phyloP scores from a whole-genome alignment of 2,888 invertebrate species.

The Amiota communis region DNA sequence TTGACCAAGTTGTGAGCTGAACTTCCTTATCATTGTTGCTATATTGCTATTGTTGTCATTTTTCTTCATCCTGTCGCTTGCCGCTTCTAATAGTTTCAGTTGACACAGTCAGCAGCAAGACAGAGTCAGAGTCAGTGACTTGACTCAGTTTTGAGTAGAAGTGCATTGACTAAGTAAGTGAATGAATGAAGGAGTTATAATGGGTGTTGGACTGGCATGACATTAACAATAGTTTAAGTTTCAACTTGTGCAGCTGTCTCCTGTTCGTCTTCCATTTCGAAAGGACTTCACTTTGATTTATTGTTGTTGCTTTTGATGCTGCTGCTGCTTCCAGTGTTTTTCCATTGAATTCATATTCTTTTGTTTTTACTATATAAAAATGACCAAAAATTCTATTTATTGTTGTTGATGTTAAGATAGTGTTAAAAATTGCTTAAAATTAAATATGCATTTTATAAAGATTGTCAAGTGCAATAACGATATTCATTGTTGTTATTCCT shows the following conservation, averaged over 20 bases:
- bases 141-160: background rate
- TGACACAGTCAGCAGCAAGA: background rate
- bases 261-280: constrained; percentile 11
- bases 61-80: background rate
- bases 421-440: constrained; percentile 16
- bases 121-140: constrained; percentile 10
- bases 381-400: constrained; percentile 5
- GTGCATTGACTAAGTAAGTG: background rate
- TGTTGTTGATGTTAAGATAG: constrained; percentile 6
- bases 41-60: background rate
- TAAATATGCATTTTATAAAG: constrained; percentile 6
- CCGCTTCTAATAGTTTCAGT: background rate
- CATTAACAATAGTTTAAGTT: constrained; percentile 4
- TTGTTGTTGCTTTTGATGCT: constrained; percentile 7
- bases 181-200: background rate
- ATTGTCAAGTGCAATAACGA: background rate
- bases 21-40: background rate
- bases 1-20: constrained; percentile 50
- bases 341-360: constrained; percentile 7
- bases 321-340: background rate
- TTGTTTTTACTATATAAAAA: constrained; percentile 19
- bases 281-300: constrained; percentile 26
- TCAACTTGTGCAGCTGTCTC: constrained; percentile 22
- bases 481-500: too few species aligned
- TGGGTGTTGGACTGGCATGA: background rate